A percentile compares a stretch with the other conserved stretches of the same genome.
Evolutionary conservation across 37 sponge, comb jelly and placozoan species (phyloP).

Genomic region (Chondrosia reniformis): DNA sequence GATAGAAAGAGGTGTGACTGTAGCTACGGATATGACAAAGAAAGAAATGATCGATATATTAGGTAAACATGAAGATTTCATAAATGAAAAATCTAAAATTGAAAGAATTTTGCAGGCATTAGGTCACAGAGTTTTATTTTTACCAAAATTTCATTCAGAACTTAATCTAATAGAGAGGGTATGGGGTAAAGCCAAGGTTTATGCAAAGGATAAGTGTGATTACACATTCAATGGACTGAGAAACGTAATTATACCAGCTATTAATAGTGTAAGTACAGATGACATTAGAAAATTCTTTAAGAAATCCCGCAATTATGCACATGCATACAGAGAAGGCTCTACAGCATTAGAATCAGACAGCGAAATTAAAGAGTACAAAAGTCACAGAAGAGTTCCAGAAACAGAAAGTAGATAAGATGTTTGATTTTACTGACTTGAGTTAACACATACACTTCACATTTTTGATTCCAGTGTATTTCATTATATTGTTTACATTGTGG

Average conservation of each 20-base stretch:
- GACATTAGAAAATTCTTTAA: slow-evolving; percentile 27
- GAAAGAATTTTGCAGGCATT: background rate
- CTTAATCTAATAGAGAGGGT: slow-evolving; percentile 28
- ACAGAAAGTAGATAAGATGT: background rate
- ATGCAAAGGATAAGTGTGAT: slow-evolving; percentile 28
- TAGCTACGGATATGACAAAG: background rate
- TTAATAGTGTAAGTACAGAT: slow-evolving; percentile 4
- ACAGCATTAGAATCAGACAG: background rate
- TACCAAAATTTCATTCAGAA: slow-evolving; percentile 31
- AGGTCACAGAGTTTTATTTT: background rate
- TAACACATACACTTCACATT: too few relatives aligned
- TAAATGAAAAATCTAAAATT: background rate
- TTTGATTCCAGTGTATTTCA: too few relatives aligned
- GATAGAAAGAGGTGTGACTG: background rate
- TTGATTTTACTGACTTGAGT: too few relatives aligned
- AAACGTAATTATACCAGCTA: background rate
- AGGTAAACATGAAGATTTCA: background rate
- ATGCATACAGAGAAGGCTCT: slow-evolving; percentile 30
- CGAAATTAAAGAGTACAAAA: background rate
- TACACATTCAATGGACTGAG: slow-evolving; percentile 21
- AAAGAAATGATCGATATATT: background rate
- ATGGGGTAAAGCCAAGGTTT: slow-evolving; percentile 21
- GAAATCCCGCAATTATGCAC: slow-evolving; percentile 1
- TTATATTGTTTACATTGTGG: too few relatives aligned
- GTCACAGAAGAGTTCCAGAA: slow-evolving; percentile 11